Evolutionary conservation across 2,113 vertebrate genomes (phyloP).

Genomic region (Cygnus buccinator): DNA sequence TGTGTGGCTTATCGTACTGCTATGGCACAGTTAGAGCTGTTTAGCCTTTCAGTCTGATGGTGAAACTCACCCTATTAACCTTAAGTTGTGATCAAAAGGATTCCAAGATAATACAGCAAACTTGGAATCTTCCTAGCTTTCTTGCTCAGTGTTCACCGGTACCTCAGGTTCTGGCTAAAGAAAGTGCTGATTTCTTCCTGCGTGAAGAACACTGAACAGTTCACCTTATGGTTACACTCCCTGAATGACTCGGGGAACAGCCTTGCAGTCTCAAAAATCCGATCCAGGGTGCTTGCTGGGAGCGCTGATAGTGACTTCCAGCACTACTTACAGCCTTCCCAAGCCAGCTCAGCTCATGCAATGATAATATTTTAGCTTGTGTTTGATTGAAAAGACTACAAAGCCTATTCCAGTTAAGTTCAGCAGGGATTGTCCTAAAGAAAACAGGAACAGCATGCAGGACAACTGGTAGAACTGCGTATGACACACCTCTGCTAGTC

Average conservation of each 20-base stretch:
- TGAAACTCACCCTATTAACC: slow-evolving; percentile 3
- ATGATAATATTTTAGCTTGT: neutral
- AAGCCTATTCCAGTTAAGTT: neutral
- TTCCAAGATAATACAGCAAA: neutral
- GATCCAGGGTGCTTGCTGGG: neutral
- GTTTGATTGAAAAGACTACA: neutral
- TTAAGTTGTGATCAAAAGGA: neutral
- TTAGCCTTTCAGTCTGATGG: neutral
- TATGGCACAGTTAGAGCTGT: neutral
- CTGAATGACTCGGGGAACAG: neutral
- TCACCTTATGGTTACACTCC: neutral
- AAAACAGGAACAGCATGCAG: neutral
- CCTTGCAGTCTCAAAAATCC: neutral
- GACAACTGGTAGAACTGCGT: neutral
- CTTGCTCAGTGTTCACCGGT: neutral
- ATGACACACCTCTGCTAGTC: neutral
- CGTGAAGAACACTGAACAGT: neutral
- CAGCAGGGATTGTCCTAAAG: neutral
- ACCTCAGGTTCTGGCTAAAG: neutral
- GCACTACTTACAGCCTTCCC: neutral
- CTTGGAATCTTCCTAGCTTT: neutral
- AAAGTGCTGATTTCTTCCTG: neutral
- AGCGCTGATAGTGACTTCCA: neutral
- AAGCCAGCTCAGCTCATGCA: neutral
- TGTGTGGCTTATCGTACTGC: neutral